A percentile compares a stretch with the other conserved stretches of the same genome.
Conservation (phyloP, 2,113 vertebrate genomes). For the Misgurnus anguillicaudatus region DNA sequence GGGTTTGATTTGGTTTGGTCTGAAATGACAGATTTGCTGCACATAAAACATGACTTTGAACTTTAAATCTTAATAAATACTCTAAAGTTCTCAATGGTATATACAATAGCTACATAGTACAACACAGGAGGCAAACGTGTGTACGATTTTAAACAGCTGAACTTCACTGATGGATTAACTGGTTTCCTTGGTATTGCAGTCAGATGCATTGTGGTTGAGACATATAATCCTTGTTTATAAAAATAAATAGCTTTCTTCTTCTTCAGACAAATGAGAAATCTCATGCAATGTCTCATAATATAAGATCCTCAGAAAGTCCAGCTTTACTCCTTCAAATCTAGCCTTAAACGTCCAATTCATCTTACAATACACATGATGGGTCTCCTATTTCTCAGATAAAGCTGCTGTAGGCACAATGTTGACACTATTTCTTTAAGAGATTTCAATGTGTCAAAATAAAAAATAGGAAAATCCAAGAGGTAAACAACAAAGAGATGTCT, state of each 20-base stretch:
- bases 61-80: constrained; percentile 91
- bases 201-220: constrained; percentile 79
- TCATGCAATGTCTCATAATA: constrained; percentile 25
- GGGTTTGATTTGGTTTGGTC: constrained; percentile 39
- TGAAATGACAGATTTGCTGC: constrained; percentile 67
- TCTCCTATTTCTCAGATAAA: background rate
- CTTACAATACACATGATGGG: constrained; percentile 18
- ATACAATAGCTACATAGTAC: constrained; percentile 87
- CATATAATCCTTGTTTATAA: constrained; percentile 61
- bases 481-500: background rate
- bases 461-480: background rate
- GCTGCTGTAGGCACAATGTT: background rate
- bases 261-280: constrained; percentile 46
- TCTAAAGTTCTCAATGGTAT: constrained; percentile 83
- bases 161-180: constrained; percentile 68
- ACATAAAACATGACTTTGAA: constrained; percentile 74
- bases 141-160: constrained; percentile 63
- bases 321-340: constrained; percentile 51
- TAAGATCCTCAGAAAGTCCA: constrained; percentile 45
- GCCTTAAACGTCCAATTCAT: constrained; percentile 46
- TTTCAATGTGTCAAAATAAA: constrained; percentile 29
- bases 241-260: constrained; percentile 74
- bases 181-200: constrained; percentile 79
- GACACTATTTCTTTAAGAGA: constrained; percentile 2
- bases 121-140: constrained; percentile 68